phyloP scores from a whole-genome alignment of 2,113 vertebrate genomes.

The Cyanoramphus novaezelandiae region DNA sequence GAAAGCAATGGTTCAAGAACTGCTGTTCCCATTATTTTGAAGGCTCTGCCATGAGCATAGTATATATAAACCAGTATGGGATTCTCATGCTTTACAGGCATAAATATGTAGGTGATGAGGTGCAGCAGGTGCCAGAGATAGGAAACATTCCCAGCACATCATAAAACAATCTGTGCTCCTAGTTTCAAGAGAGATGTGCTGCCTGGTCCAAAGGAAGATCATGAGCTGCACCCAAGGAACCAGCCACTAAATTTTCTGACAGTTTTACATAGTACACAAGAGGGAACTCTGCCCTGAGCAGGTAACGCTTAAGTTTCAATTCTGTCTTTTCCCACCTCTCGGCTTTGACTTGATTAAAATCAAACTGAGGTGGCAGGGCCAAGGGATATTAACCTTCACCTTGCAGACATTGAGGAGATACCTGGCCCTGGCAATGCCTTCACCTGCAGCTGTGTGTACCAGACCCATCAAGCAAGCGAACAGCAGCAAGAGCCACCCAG shows the following conservation, averaged over 20 bases:
- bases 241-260: neutral
- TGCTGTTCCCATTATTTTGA: neutral
- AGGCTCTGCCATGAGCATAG: neutral
- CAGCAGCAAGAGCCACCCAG: slow-evolving; percentile 47
- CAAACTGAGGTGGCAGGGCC: neutral
- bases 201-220: neutral
- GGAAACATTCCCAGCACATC: neutral
- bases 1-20: neutral
- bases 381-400: neutral
- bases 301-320: neutral
- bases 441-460: neutral
- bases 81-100: neutral
- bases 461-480: slow-evolving; percentile 47
- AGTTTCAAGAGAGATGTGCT: neutral
- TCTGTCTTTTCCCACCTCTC: neutral
- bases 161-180: accelerated
- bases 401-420: neutral
- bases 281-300: neutral
- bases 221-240: neutral
- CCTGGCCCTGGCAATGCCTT: neutral
- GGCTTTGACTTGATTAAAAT: neutral
- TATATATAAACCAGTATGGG: neutral
- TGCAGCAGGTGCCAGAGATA: neutral
- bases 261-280: neutral
- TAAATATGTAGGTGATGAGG: neutral